These are phyloP conservation scores for Eunapius fragilis DNA, from an alignment of 37 sponge, comb jelly and placozoan genomes.

Conservation along the genomic window DNA sequence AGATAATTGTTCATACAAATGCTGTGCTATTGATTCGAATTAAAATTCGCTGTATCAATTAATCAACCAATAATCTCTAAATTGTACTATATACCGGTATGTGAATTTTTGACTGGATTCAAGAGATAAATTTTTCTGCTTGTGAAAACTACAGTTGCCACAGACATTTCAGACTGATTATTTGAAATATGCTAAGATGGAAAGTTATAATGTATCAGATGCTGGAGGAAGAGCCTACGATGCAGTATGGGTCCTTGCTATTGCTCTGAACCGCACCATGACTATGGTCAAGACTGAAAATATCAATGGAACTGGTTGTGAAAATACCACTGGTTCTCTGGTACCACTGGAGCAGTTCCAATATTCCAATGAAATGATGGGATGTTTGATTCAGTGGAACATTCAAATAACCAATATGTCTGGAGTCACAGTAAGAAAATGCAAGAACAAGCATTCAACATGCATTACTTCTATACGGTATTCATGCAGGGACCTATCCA, in stretches of 20 bases:
- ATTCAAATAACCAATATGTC: slow-evolving; percentile 10
- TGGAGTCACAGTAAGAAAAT: slow-evolving; percentile 32
- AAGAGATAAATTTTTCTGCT: too few species aligned
- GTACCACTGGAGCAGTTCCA: slow-evolving; percentile 24
- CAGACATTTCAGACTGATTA: too few species aligned
- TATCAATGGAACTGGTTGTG: not conserved
- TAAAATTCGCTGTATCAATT: too few species aligned
- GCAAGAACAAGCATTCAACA: not conserved
- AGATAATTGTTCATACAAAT: too few species aligned
- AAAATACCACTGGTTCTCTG: too few species aligned
- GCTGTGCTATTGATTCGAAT: too few species aligned
- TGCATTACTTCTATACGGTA: not conserved
- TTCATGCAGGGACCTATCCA: slow-evolving; percentile 5
- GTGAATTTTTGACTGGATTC: too few species aligned
- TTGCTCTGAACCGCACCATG: slow-evolving; percentile 17
- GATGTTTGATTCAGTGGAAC: slow-evolving; percentile 29
- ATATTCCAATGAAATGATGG: slow-evolving; percentile 14
- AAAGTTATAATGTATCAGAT: too few species aligned
- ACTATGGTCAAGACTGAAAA: not conserved
- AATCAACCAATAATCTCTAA: too few species aligned
- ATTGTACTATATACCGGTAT: too few species aligned
- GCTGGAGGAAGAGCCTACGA: slow-evolving; percentile 21
- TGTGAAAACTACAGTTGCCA: too few species aligned
- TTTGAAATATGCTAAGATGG: too few species aligned
- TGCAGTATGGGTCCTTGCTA: slow-evolving; percentile 37